A percentile compares a stretch with the other conserved stretches of the same genome.
Evolutionary conservation across 2,888 invertebrate genomes (phyloP).

Genomic region (Phlogophora meticulosa): DNA sequence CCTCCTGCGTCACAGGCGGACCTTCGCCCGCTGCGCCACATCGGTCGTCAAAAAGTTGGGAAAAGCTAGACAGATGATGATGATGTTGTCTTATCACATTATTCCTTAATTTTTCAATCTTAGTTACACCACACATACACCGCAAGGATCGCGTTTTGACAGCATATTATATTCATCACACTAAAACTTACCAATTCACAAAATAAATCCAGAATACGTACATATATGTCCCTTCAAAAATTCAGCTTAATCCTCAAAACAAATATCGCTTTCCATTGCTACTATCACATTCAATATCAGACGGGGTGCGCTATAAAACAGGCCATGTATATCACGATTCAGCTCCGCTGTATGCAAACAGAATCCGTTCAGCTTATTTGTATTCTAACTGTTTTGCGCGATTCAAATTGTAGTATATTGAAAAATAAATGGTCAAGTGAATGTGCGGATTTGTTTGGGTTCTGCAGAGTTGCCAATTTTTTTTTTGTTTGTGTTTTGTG

Average conservation of each 20-base stretch:
- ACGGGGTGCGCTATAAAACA: constrained; percentile 37
- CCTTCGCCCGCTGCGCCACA: no score
- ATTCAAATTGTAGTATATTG: constrained; percentile 62
- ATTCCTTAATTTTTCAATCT: no score
- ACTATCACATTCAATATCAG: constrained; percentile 52
- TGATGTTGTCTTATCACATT: no score
- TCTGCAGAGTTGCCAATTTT: constrained; percentile 36
- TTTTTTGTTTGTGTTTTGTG: no score
- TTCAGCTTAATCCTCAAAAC: constrained; percentile 25
- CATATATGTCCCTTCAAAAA: constrained; percentile 6
- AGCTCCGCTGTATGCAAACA: constrained; percentile 45
- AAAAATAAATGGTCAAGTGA: constrained; percentile 59
- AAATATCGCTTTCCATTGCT: constrained; percentile 42
- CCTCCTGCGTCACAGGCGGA: no score
- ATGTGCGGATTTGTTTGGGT: constrained; percentile 23
- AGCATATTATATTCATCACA: neutral
- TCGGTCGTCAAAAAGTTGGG: no score
- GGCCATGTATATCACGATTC: constrained; percentile 43
- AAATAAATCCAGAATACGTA: constrained; percentile 21
- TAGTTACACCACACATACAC: no score
- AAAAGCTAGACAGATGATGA: no score
- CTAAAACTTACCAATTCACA: neutral
- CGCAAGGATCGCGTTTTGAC: no score
- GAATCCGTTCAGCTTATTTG: constrained; percentile 58
- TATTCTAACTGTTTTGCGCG: constrained; percentile 56